Percentiles rank a stretch among this genome's conserved stretches.
These are phyloP conservation scores for Ctena decussata DNA, from an alignment of 2,888 invertebrate species.

Conservation along the genomic window DNA sequence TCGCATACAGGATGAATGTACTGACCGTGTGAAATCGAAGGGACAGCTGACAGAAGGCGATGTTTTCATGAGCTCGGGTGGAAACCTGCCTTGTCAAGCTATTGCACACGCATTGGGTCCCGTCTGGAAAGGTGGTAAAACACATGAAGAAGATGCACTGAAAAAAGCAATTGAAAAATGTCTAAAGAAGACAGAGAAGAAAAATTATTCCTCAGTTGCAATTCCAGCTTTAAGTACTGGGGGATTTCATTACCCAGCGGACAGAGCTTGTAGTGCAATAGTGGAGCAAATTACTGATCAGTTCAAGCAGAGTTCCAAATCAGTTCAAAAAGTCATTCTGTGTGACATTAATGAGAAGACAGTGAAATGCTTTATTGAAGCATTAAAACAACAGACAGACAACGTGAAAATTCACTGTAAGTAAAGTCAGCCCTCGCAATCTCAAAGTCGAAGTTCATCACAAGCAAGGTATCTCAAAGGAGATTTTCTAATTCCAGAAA, in stretches of 20 bases:
- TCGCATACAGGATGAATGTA: constrained; percentile 70
- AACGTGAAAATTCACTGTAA: background rate
- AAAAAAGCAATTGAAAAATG: constrained; percentile 49
- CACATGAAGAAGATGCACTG: constrained; percentile 58
- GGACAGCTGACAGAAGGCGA: constrained; percentile 56
- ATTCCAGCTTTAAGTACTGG: constrained; percentile 80
- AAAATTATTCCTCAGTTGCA: constrained; percentile 64
- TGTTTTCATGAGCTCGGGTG: constrained; percentile 47
- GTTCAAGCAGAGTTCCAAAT: constrained; percentile 41
- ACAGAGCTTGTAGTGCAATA: constrained; percentile 25
- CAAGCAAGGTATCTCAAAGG: no score
- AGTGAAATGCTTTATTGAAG: constrained; percentile 53
- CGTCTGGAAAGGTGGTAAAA: constrained; percentile 56
- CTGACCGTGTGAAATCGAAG: constrained; percentile 39
- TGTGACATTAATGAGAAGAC: constrained; percentile 63
- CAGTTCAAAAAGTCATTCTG: constrained; percentile 55
- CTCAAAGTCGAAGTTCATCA: no score
- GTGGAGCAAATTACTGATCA: constrained; percentile 50
- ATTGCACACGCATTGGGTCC: constrained; percentile 68
- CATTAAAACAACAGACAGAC: constrained; percentile 23
- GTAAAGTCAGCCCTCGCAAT: no score
- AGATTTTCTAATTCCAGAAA: no score
- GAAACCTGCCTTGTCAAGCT: constrained; percentile 53
- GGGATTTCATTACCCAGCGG: constrained; percentile 25
- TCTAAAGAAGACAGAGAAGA: constrained; percentile 46